Base-by-base conservation (phyloP, 2,797 vertebrate species). In the Amniataba percoides region DNA sequence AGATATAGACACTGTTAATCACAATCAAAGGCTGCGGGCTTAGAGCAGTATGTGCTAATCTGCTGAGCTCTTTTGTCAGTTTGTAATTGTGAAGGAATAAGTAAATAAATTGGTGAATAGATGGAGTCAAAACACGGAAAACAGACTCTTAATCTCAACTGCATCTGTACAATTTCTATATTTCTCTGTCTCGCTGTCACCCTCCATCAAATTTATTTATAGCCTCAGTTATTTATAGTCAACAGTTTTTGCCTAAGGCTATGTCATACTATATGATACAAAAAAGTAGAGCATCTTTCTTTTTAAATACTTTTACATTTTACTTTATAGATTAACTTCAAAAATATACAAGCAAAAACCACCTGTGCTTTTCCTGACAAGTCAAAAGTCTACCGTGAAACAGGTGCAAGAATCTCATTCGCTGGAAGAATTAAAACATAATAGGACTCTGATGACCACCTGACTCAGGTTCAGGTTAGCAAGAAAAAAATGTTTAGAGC, bases 1-100 rank as follows among this genome's bases (percentile, higher is more conserved):
- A 31, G 27, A 31, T 79, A 46, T 19, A 57, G n/a, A 74, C 31
- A 40, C 13, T 75, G 42, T 74, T 67, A 31, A 67, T 63, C 51
- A 69, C 18, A 62, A 67, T 61, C 8, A 34, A 64, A 12, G 31
- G 48, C 58, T 56, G 49, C n/a, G 45, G 39, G 43, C n/a, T 81
- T 8, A 36, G 23, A 59, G 61, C 27, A 27, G 8, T 23, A 40
- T 0, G 10, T 68, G 45, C 10, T 40, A 43, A 60, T 21, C 34
- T 60, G 18, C 5, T 43, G 19, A 55, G 36, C 42, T 71, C 34
- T 43, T 68, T 72, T 78, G 25, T 63, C 12, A 1, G 18, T 63
- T 25, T 68, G 2, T 67, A 55, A 62, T 57, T 52, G 34, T 73
- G 40, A 49, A 40, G 16, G 51, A 77, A 59, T 39, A 27, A 25